Evolutionary conservation across 2,113 vertebrate genomes (phyloP).

Genomic region (Gasterosteus aculeatus): DNA sequence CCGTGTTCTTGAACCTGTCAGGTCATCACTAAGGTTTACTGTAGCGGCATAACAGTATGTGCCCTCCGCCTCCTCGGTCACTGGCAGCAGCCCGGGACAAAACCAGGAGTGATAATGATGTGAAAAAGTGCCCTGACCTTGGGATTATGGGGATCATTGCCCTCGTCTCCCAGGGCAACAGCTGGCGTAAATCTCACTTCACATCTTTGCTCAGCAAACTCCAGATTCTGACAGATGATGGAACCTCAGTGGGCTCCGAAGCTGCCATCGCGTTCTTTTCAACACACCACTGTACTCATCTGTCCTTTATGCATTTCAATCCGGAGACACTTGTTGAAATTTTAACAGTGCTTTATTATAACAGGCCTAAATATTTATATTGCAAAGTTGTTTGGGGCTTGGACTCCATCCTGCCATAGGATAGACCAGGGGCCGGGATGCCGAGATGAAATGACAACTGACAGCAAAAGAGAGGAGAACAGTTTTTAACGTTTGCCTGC

Average conservation of each 20-base stretch:
- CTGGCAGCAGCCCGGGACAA: constrained; percentile 17
- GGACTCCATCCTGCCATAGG: too few relatives aligned
- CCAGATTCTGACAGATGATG: constrained; percentile 33
- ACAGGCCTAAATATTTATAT: too few relatives aligned
- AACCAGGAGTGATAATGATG: constrained; percentile 57
- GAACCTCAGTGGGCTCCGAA: constrained; percentile 19
- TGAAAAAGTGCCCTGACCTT: constrained; percentile 64
- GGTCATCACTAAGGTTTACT: constrained; percentile 43
- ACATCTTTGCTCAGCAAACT: constrained; percentile 44
- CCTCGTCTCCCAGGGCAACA: constrained; percentile 23
- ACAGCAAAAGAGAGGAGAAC: too few relatives aligned
- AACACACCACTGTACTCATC: not conserved
- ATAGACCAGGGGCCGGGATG: too few relatives aligned
- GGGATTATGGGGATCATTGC: constrained; percentile 57
- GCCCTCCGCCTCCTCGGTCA: constrained; percentile 7
- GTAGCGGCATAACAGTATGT: constrained; percentile 15
- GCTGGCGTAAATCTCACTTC: constrained; percentile 46
- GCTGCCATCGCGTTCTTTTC: constrained; percentile 15
- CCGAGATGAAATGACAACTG: too few relatives aligned
- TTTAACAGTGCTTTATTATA: too few relatives aligned
- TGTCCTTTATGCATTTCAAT: too few relatives aligned
- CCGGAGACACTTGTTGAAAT: too few relatives aligned
- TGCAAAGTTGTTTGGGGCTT: too few relatives aligned
- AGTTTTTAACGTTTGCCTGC: too few relatives aligned
- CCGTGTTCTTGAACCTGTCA: constrained; percentile 37